Conservation (phyloP, 2,888 invertebrate species). For the Melanchra persicariae region DNA sequence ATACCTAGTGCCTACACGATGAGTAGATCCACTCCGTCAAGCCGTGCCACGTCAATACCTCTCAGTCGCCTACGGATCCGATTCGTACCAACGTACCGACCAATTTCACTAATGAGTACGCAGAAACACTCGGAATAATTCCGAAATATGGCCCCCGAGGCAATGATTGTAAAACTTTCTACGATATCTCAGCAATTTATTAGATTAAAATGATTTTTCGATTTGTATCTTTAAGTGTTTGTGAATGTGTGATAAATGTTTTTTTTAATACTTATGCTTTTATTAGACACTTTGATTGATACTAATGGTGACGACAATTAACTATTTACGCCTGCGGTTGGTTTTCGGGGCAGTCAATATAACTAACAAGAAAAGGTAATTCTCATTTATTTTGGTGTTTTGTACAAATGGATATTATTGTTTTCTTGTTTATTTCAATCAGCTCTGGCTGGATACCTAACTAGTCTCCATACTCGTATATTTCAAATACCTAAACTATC, state of each 20-base stretch:
- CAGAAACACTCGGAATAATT: conserved; percentile 59
- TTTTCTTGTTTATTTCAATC: no score
- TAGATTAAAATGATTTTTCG: conserved; percentile 32
- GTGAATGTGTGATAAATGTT: conserved; percentile 21
- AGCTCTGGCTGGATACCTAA: no score
- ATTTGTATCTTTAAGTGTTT: conserved; percentile 33
- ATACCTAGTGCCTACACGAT: conserved; percentile 17
- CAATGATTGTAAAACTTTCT: conserved; percentile 60
- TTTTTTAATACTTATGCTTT: neutral
- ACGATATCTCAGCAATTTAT: conserved; percentile 43
- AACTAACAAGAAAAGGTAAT: neutral
- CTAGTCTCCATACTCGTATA: no score
- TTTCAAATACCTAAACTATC: no score
- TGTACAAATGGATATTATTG: no score
- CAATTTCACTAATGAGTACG: conserved; percentile 77
- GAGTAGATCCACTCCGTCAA: conserved; percentile 53
- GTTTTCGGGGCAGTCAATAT: neutral
- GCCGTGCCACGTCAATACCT: conserved; percentile 47
- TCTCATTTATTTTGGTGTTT: neutral
- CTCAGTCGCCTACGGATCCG: conserved; percentile 42
- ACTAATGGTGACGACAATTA: conserved; percentile 1
- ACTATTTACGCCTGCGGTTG: neutral
- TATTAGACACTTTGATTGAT: neutral
- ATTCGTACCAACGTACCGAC: conserved; percentile 48
- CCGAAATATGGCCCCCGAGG: conserved; percentile 48